These are phyloP conservation scores for Panagrolaimus sp. DNA, from an alignment of 1,140 invertebrate genomes.

Conservation along the genomic window DNA sequence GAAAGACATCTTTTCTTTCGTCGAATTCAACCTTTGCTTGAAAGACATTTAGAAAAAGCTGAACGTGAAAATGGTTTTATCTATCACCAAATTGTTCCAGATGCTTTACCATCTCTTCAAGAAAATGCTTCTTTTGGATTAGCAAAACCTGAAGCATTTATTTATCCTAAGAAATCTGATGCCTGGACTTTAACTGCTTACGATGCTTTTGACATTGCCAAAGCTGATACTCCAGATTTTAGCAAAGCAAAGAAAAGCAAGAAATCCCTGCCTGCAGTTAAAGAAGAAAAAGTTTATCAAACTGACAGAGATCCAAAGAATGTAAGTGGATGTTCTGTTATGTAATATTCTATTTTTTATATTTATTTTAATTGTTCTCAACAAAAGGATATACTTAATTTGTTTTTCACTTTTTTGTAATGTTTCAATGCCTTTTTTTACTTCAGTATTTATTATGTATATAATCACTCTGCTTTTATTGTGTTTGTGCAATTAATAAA, in stretches of 20 bases:
- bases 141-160: slow-evolving; percentile 68
- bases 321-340: slow-evolving; percentile 65
- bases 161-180: slow-evolving; percentile 61
- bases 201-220: slow-evolving; percentile 64
- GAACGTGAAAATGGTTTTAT: slow-evolving; percentile 72
- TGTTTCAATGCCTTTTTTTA: too few species aligned
- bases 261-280: slow-evolving; percentile 67
- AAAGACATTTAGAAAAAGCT: slow-evolving; percentile 69
- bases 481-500: too few species aligned
- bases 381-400: too few species aligned
- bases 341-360: slow-evolving; percentile 58
- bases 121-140: slow-evolving; percentile 70
- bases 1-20: slow-evolving; percentile 70
- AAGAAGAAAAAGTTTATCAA: slow-evolving; percentile 67
- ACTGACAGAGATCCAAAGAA: slow-evolving; percentile 68
- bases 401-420: too few species aligned
- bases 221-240: slow-evolving; percentile 53
- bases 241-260: slow-evolving; percentile 59
- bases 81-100: slow-evolving; percentile 69
- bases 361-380: slow-evolving; percentile 18
- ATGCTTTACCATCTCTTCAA: slow-evolving; percentile 67
- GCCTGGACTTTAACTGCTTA: slow-evolving; percentile 66
- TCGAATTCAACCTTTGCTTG: slow-evolving; percentile 66
- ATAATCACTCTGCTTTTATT: too few species aligned
- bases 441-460: too few species aligned